Evolutionary conservation across 2,888 invertebrate species (phyloP).

Genomic region (Epinotia ramella): DNA sequence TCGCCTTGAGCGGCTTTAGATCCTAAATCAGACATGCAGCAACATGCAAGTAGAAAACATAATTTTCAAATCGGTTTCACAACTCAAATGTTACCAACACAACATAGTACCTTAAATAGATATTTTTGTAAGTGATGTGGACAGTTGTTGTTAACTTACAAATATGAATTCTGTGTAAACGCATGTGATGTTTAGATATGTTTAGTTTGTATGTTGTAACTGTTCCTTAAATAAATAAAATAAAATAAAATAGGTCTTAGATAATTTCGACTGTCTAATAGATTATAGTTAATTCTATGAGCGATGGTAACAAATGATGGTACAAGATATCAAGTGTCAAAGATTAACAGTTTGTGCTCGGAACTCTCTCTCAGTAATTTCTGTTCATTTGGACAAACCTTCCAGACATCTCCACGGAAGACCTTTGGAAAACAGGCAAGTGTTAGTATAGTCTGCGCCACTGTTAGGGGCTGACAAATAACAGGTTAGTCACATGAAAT

Average conservation of each 20-base stretch:
- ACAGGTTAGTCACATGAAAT: conserved; percentile 59
- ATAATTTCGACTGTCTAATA: conserved; percentile 44
- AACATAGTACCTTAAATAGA: too few species aligned
- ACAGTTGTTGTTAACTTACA: too few species aligned
- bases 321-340: conserved; percentile 62
- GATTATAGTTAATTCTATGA: conserved; percentile 48
- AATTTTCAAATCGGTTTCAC: conserved; percentile 63
- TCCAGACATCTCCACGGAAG: conserved; percentile 88
- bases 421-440: conserved; percentile 85
- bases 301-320: conserved; percentile 71
- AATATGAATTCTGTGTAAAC: too few species aligned
- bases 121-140: too few species aligned
- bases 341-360: conserved; percentile 69
- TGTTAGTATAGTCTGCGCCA: conserved; percentile 78
- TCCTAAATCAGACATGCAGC: conserved; percentile 84
- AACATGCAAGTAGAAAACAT: conserved; percentile 83
- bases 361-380: conserved; percentile 76
- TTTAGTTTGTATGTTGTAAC: too few species aligned
- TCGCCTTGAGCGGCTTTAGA: conserved; percentile 81
- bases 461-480: conserved; percentile 72
- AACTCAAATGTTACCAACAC: conserved; percentile 71
- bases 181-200: too few species aligned
- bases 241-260: too few species aligned
- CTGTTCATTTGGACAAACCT: conserved; percentile 85
- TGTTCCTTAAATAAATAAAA: too few species aligned